phyloP scores from a whole-genome alignment of 2,113 vertebrate species.

The Triplophysa tibetana region DNA sequence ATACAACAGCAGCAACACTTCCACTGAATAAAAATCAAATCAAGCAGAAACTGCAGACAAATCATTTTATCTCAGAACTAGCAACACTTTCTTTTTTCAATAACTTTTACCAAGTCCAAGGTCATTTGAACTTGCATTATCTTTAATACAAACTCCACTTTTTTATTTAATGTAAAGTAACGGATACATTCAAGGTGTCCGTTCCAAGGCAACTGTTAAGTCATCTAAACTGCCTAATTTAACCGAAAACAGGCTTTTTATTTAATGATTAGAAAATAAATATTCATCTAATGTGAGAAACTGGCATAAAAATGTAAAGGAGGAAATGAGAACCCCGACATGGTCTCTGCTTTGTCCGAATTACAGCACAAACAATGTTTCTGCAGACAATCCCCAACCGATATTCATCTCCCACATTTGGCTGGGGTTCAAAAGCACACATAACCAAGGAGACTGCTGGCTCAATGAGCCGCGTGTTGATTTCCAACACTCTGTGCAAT shows the following conservation, averaged over 20 bases:
- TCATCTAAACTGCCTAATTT: no score
- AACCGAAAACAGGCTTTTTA: no score
- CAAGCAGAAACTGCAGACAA: no score
- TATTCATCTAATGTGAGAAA: neutral
- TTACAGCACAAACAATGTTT: conserved; percentile 6
- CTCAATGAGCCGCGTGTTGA: conserved; percentile 22
- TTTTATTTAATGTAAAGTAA: no score
- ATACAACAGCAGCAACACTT: neutral
- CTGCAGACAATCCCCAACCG: conserved; percentile 32
- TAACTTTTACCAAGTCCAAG: no score
- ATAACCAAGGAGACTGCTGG: conserved; percentile 35
- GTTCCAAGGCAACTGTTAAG: no score
- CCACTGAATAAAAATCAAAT: no score
- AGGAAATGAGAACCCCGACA: neutral
- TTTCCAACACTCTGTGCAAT: conserved; percentile 21
- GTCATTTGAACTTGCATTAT: no score
- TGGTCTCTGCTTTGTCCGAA: neutral
- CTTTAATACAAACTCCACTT: no score
- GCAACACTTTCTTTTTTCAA: no score
- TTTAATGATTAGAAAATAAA: neutral
- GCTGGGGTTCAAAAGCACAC: conserved; percentile 37
- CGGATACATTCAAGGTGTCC: no score
- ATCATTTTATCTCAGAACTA: no score
- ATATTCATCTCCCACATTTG: conserved; percentile 48
- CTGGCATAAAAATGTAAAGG: conserved; percentile 9